Percentiles rank a stretch among this genome's conserved stretches.
Evolutionary conservation across 1,140 invertebrate species (phyloP).

Genomic region (Drosophila ohnishii): DNA sequence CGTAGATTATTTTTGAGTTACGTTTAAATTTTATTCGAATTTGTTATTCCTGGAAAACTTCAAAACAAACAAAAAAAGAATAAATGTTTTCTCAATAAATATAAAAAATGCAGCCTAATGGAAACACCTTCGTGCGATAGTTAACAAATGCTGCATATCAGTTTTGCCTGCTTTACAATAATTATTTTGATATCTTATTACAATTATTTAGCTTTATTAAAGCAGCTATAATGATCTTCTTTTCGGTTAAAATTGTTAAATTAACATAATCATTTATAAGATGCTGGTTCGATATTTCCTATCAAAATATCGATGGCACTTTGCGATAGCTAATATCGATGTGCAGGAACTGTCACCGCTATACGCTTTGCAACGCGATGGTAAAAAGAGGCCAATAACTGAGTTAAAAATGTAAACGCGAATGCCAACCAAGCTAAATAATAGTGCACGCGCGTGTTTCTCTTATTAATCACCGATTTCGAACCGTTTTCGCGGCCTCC

Average conservation of each 20-base stretch:
- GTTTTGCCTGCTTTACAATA: too few species aligned
- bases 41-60: too few species aligned
- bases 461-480: conserved; percentile 47
- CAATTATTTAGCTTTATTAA: too few species aligned
- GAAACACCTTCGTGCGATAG: neutral
- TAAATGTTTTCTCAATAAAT: too few species aligned
- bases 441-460: conserved; percentile 52
- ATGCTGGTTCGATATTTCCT: neutral
- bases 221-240: too few species aligned
- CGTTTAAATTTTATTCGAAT: too few species aligned
- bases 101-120: neutral
- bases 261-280: neutral
- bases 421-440: conserved; percentile 40
- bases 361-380: conserved; percentile 26
- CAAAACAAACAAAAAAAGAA: too few species aligned
- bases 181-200: neutral
- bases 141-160: neutral
- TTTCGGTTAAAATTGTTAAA: neutral
- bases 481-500: conserved; percentile 39
- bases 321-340: neutral
- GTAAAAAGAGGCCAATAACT: conserved; percentile 61
- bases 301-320: neutral
- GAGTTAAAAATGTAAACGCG: conserved; percentile 71
- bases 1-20: too few species aligned
- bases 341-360: conserved; percentile 7